These are phyloP conservation scores for Eristalis tenax DNA, from an alignment of 2,888 invertebrate genomes.

Conservation along the genomic window DNA sequence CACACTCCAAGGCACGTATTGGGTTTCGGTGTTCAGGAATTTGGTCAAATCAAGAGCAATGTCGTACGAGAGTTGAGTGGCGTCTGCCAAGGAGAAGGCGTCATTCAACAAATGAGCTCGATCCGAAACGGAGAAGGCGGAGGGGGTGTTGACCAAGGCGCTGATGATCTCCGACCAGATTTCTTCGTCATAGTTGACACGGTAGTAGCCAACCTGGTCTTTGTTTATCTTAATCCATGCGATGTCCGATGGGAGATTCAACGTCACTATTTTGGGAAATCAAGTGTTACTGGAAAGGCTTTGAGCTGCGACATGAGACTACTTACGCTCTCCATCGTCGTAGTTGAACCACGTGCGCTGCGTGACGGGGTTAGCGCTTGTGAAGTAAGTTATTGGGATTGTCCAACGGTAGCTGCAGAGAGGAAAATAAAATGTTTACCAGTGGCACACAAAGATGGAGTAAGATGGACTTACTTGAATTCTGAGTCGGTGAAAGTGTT, in stretches of 20 bases:
- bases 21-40: constrained; percentile 86
- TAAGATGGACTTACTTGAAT: constrained; percentile 81
- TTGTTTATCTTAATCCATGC: constrained; percentile 93
- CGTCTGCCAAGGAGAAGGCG: constrained; percentile 89
- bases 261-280: constrained; percentile 74
- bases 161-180: constrained; percentile 84
- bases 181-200: constrained; percentile 89
- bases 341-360: constrained; percentile 79
- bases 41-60: constrained; percentile 87
- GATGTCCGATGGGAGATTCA: constrained; percentile 81
- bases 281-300: not conserved
- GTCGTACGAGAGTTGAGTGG: constrained; percentile 85
- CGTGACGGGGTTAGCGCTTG: constrained; percentile 81
- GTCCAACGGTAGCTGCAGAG: constrained; percentile 90
- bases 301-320: not conserved
- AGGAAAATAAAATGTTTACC: not conserved
- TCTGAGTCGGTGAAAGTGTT: constrained; percentile 82
- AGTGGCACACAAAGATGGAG: not conserved
- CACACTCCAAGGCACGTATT: constrained; percentile 90
- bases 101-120: constrained; percentile 91
- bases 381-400: constrained; percentile 90
- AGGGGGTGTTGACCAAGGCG: constrained; percentile 77
- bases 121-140: constrained; percentile 85
- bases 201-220: constrained; percentile 92
- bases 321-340: constrained; percentile 77